Conservation (phyloP, 2,113 vertebrate species). For the Callipepla californica region DNA sequence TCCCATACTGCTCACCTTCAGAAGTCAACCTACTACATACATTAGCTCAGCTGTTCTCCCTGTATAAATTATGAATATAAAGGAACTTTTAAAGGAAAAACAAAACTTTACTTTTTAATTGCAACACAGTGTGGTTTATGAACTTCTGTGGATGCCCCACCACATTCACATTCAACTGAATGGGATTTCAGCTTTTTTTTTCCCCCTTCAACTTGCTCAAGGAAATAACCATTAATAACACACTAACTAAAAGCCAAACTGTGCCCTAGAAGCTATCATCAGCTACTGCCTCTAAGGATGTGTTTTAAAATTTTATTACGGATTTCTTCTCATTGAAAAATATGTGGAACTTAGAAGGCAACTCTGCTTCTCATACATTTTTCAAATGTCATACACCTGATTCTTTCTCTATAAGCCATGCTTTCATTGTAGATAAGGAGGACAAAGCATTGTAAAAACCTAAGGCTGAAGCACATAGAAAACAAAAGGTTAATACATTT, state of each 20-base stretch:
- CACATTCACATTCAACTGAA: background rate
- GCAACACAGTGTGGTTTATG: background rate
- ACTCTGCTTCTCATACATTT: background rate
- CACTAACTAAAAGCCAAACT: background rate
- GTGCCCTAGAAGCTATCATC: background rate
- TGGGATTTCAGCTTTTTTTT: background rate
- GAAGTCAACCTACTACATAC: background rate
- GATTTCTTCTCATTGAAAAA: background rate
- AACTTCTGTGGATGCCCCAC: background rate
- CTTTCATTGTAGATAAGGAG: background rate
- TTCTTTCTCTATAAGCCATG: background rate
- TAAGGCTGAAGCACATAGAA: background rate
- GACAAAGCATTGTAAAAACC: background rate
- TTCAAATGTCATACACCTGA: background rate
- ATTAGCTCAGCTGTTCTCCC: background rate
- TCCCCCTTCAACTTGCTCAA: rapidly evolving
- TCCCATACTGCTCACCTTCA: background rate
- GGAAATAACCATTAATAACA: background rate
- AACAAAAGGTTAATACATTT: background rate
- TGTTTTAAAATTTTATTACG: background rate
- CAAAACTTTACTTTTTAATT: background rate
- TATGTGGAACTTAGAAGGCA: background rate
- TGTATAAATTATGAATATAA: background rate
- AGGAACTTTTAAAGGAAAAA: background rate
- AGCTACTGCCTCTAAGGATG: background rate